phyloP scores from a whole-genome alignment of 2,888 invertebrate genomes.

The Druceiella hillmani region DNA sequence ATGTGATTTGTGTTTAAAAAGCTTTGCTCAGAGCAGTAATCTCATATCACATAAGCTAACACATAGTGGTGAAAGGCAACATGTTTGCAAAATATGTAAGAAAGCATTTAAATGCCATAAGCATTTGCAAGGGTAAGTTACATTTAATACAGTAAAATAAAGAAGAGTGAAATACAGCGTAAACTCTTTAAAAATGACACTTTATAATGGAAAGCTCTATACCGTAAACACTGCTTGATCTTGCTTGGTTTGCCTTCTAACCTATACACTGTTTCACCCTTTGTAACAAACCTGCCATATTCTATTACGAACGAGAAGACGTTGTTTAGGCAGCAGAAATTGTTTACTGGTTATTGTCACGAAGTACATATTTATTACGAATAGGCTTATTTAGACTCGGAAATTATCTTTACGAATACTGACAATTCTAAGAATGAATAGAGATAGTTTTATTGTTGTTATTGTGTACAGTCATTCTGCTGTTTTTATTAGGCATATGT shows the following conservation, averaged over 20 bases:
- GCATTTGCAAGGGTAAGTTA: slow-evolving; percentile 20
- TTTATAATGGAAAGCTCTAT: not conserved
- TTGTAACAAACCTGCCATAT: no score
- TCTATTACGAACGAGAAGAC: no score
- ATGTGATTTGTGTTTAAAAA: slow-evolving; percentile 20
- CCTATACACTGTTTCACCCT: no score
- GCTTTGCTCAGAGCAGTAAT: slow-evolving; percentile 21
- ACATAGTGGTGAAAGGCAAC: slow-evolving; percentile 19
- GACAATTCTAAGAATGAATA: no score
- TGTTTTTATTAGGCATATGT: slow-evolving; percentile 1
- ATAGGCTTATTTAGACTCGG: no score
- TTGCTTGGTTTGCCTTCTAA: no score
- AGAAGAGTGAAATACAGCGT: not conserved
- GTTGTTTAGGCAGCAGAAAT: no score
- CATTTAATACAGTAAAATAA: not conserved
- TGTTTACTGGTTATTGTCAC: no score
- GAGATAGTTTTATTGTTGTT: not conserved
- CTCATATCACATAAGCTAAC: slow-evolving; percentile 19
- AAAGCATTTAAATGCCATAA: slow-evolving; percentile 21
- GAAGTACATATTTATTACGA: no score
- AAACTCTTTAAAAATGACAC: not conserved
- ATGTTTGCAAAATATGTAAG: slow-evolving; percentile 18
- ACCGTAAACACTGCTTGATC: no score
- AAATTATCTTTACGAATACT: no score
- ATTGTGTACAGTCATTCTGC: not conserved